Base-by-base conservation (phyloP, 1,140 invertebrate species). In the Conus ventricosus region DNA sequence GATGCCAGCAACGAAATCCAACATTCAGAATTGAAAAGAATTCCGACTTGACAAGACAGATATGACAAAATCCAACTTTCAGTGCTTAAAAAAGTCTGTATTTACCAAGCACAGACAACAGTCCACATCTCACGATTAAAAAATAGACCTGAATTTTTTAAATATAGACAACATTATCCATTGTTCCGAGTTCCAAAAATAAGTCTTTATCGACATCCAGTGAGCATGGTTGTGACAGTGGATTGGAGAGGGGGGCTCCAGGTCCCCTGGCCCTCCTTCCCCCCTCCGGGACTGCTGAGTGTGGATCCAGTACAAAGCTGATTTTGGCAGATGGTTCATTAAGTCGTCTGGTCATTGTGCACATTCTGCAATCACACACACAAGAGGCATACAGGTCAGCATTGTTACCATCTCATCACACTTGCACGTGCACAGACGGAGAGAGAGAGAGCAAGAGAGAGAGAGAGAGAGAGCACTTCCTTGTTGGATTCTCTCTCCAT, bases 111-210 rank as follows among this genome's bases (percentile, higher is more conserved):
- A 71, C 67, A 23, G 23, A 71, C 67, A 71, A 71, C 67, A 23
- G 67, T 71, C 67, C 67, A 71, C 67, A 71, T 23, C 20, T 71
- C 20, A 71, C 20, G 67, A 23, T 71, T 71, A 20, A 71, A 71
- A 71, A 20, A 71, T 71, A 71, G 11, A 20, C 20, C 67, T 71
- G 67, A 20, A 71, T 71, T 71, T 63, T 11, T 60, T 5, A 71
- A 71, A 71, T 71, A 71, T 71, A 71, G 67, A 71, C 67, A 71
- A 71, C 67, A 71, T 71, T 71, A 23, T 71, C 67, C 67, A 71
- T 20, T 71, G 15, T 13, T n/a, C 67, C 11, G 23, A 71, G 67
- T 20, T 71, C 67, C 67, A 71, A 71, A 71, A 71, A 71, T 71
- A 71, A 71, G 67, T 71, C 67, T 71, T 71, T 71, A 23, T 71